Evolutionary conservation across 2,888 invertebrate genomes (phyloP), one percentile per base, ranked within the genome.

Genomic region (Tinea trinotella): DNA sequence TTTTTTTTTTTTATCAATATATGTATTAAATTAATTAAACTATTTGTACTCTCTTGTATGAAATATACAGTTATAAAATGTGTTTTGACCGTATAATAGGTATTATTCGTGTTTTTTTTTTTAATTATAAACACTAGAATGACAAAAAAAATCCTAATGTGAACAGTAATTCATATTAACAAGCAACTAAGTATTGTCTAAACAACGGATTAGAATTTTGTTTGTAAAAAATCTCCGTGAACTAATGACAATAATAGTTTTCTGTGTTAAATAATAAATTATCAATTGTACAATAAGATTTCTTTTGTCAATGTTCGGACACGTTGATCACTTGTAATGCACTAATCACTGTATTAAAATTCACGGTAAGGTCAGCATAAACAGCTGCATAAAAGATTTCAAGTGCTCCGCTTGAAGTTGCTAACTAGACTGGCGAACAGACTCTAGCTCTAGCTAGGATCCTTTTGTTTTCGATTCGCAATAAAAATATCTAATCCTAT

Each of bases 241-340:
- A 58, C 67, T 77, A 76, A 77, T 76, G 75, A 74, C 71, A 77
- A 76, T 71, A 72, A 71, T 61, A 62, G 60, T 50, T 50, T 65
- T 70, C 68, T 68, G 66, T 62, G 63, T 66, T 64, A 71, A 74
- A 71, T 74, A 74, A 68, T 66, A 67, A 62, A 62, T 68, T 69
- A 67, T 67, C 65, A 64, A 58, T 59, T 50, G 35, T 59, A 65
- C 66, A 66, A 70, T 64, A 60, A 64, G 64, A 62, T 59, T 68
- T 64, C 67, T 66, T 72, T 68, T 67, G 64, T 71, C 65, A 64
- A 59, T 64, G 65, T 62, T 60, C 60, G 62, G n/a, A 62, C 62
- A 63, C 13, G 56, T 57, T 64, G 65, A 65, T 62, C 65, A 63
- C 61, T 67, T 62, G 62, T 63, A 62, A 58, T 58, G 59, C 60